Evolutionary conservation across 2,797 vertebrate genomes (phyloP).

Genomic region (Hoplostethus mediterraneus): DNA sequence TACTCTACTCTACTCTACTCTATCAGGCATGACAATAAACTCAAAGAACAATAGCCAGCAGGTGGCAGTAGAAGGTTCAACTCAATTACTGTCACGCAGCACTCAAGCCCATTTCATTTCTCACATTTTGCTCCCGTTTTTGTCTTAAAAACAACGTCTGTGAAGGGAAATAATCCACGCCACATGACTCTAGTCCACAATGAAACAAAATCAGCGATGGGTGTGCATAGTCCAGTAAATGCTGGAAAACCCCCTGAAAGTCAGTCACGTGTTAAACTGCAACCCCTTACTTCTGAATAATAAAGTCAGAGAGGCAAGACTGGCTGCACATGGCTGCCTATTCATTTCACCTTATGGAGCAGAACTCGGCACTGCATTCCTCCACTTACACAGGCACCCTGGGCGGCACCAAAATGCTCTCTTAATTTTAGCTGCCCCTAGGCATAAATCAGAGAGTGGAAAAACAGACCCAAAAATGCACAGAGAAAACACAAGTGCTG

Average conservation of each 20-base stretch:
- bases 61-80: slow-evolving; percentile 72
- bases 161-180: slow-evolving; percentile 31
- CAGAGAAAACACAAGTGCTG: slow-evolving; percentile 79
- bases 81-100: slow-evolving; percentile 28
- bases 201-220: slow-evolving; percentile 27
- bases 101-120: slow-evolving; percentile 36
- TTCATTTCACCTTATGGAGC: slow-evolving; percentile 84
- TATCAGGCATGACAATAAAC: neutral
- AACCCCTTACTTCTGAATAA: slow-evolving; percentile 58
- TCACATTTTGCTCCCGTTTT: slow-evolving; percentile 44
- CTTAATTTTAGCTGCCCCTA: slow-evolving; percentile 85
- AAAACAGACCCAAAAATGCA: slow-evolving; percentile 86
- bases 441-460: slow-evolving; percentile 85
- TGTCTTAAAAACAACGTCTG: slow-evolving; percentile 35
- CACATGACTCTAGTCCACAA: slow-evolving; percentile 40
- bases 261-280: slow-evolving; percentile 54
- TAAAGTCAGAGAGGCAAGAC: slow-evolving; percentile 60
- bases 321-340: slow-evolving; percentile 73
- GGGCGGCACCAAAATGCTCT: slow-evolving; percentile 83
- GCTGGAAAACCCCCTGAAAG: slow-evolving; percentile 25
- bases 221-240: neutral
- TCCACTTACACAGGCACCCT: slow-evolving; percentile 82
- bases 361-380: slow-evolving; percentile 80
- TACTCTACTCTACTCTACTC: neutral
- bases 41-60: slow-evolving; percentile 59